phyloP scores from a whole-genome alignment of 1,140 invertebrate species.

The Sitophilus oryzae region DNA sequence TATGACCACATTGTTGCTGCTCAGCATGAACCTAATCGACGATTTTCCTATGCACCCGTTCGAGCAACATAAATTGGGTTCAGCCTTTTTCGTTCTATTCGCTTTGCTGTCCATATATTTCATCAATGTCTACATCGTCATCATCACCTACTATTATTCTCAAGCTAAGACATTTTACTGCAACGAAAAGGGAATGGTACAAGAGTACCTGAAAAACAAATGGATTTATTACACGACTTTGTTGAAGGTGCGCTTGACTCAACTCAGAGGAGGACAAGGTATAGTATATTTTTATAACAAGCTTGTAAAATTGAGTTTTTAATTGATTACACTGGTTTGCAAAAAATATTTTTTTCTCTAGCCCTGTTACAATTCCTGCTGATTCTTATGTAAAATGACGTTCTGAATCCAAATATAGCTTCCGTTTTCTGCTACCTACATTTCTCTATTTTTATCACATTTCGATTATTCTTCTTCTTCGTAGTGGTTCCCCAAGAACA shows the following conservation, averaged over 20 bases:
- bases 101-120: slow-evolving; percentile 25
- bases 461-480: no score
- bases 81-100: slow-evolving; percentile 20
- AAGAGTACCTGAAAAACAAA: slow-evolving; percentile 19
- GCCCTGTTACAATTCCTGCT: no score
- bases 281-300: not conserved
- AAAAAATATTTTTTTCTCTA: no score
- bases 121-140: slow-evolving; percentile 24
- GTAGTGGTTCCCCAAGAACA: no score
- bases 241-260: slow-evolving; percentile 5
- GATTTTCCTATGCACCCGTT: slow-evolving; percentile 15
- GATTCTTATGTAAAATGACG: no score
- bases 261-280: slow-evolving; percentile 8
- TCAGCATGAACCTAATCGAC: slow-evolving; percentile 8
- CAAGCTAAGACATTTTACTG: slow-evolving; percentile 22
- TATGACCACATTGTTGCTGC: slow-evolving; percentile 18
- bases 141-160: slow-evolving; percentile 26
- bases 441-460: no score
- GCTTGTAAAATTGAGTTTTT: not conserved
- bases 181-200: slow-evolving; percentile 6
- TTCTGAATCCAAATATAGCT: no score
- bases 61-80: slow-evolving; percentile 10
- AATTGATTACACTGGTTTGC: no score
- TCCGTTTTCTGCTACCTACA: no score
- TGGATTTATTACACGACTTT: slow-evolving; percentile 22